Evolutionary conservation across 2,797 vertebrate species (phyloP).

Genomic region (Tragopan temminckii): DNA sequence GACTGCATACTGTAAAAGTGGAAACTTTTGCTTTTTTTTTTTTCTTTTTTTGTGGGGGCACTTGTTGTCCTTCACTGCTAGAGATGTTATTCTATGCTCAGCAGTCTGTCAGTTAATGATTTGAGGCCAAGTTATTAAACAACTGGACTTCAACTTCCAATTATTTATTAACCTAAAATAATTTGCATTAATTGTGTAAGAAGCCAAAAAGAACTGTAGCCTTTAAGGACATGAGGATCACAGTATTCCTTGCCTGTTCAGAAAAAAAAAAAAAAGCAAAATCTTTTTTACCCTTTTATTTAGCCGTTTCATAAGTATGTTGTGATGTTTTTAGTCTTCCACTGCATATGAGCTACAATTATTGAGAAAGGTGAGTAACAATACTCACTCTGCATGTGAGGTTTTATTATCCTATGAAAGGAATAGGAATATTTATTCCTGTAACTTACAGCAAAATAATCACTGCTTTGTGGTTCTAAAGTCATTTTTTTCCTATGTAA

Average conservation of each 20-base stretch:
- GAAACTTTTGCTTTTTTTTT: neutral
- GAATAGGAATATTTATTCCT: neutral
- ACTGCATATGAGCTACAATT: neutral
- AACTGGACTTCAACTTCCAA: neutral
- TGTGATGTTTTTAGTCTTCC: neutral
- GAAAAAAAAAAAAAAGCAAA: neutral
- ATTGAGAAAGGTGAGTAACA: neutral
- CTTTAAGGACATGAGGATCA: neutral
- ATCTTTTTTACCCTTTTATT: neutral
- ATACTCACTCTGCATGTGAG: neutral
- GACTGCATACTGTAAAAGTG: neutral
- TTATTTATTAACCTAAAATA: constrained; percentile 23
- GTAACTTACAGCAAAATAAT: neutral
- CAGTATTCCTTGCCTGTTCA: neutral
- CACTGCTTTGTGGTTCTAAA: neutral
- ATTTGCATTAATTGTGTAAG: neutral
- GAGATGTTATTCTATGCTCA: neutral
- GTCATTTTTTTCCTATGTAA: too few species aligned
- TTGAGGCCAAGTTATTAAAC: neutral
- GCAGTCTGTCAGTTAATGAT: neutral
- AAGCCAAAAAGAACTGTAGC: neutral
- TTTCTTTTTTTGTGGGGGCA: too few species aligned
- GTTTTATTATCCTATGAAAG: neutral
- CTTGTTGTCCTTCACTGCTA: accelerated
- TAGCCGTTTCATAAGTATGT: neutral